Evolutionary conservation across 2,888 invertebrate genomes (phyloP), one percentile per base, ranked within the genome.

Genomic region (Micoletzkya japonica): DNA sequence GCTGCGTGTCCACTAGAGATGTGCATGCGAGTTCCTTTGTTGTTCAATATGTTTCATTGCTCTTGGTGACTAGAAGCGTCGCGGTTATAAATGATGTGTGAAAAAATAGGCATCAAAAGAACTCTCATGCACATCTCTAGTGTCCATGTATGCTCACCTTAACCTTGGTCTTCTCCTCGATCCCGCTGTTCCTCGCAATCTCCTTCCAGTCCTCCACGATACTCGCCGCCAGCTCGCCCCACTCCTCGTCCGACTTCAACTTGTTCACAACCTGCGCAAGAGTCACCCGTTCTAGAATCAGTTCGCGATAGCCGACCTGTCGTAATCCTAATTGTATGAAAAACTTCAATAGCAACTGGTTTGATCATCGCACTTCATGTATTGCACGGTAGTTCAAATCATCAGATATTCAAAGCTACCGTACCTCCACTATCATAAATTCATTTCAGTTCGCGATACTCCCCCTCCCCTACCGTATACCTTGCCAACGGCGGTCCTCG

Each of bases 401-500:
- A 44, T 20, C 20, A 44, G 44, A 30, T 26, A 26, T 17, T 34
- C 44, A 2, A 1, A 60, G 10, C 26, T 63, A 64, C 64, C 52
- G 54, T 54, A 64, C 54, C 49, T 14, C n/a, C n/a, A 14, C n/a
- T 44, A 17, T 44, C n/a, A 17, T n/a, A 17, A n/a, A 44, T 44
- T 44, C 49, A n/a, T n/a, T n/a, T n/a, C n/a, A n/a, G n/a, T n/a
- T n/a, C n/a, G n/a, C n/a, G n/a, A 14, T 44, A 17, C n/a, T 44
- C n/a, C 14, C 49, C 14, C 14, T 17, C 14, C 14, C 14, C 20
- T n/a, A n/a, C n/a, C n/a, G n/a, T 67, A 39, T 44, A 50, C 70
- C 60, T 72, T 72, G n/a, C 72, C 72, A 26, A 72, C 70, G 24
- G 26, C 50, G 17, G 72, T 72, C n/a, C 36, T 44, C 17, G 63